phyloP scores from a whole-genome alignment of 2,888 invertebrate species.

The Tiphia femorata region DNA sequence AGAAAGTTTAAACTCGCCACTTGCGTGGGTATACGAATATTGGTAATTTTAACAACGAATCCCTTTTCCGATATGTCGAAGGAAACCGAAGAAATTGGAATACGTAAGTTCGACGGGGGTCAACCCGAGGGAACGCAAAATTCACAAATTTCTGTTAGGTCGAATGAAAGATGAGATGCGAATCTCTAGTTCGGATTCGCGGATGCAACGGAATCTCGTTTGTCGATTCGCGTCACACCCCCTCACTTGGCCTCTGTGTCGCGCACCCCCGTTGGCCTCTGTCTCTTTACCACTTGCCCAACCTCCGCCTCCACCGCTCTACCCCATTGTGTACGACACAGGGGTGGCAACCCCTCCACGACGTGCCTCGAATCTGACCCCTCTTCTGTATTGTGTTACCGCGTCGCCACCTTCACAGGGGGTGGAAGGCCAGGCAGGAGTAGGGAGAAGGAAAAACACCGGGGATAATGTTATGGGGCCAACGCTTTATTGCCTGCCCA shows the following conservation, averaged over 20 bases:
- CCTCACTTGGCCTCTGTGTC: conserved; percentile 29
- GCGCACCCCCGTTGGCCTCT: conserved; percentile 24
- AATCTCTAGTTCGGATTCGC: too few species aligned
- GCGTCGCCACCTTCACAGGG: conserved; percentile 55
- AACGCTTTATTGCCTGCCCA: conserved; percentile 54
- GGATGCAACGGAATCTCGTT: background rate
- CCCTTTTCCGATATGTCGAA: too few species aligned
- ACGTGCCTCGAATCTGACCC: conserved; percentile 62
- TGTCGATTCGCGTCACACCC: conserved; percentile 3
- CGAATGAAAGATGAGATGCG: too few species aligned
- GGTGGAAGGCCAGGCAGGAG: too few species aligned
- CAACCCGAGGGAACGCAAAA: too few species aligned
- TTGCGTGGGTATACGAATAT: too few species aligned
- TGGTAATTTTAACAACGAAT: too few species aligned
- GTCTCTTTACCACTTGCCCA: conserved; percentile 14
- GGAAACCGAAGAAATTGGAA: too few species aligned
- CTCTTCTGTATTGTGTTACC: conserved; percentile 60
- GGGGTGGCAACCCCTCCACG: conserved; percentile 51
- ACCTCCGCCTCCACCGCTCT: conserved; percentile 19
- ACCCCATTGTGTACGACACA: conserved; percentile 25
- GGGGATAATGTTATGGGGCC: conserved; percentile 55
- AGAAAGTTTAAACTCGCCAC: too few species aligned
- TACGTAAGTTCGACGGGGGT: too few species aligned
- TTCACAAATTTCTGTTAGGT: too few species aligned
- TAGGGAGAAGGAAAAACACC: too few species aligned